Evolutionary conservation across 64 coral and sea anemone species (phyloP).

Genomic region (Pocillopora verrucosa): DNA sequence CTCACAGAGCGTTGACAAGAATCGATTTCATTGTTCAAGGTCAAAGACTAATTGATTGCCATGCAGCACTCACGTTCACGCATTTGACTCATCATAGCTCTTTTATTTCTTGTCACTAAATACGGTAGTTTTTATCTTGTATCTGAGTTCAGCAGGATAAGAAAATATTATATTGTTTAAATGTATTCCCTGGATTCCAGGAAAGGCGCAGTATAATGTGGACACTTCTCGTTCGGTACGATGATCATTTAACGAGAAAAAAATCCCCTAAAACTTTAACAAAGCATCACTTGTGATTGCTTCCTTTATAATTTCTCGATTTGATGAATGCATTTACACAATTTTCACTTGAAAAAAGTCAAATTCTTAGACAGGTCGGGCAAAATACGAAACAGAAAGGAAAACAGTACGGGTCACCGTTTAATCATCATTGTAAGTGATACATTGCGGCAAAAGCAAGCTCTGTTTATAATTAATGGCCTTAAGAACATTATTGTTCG

Average conservation of each 20-base stretch:
- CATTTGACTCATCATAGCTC: neutral
- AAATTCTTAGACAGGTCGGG: neutral
- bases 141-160: neutral
- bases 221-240: neutral
- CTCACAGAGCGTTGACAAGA: neutral
- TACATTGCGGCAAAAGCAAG: too few species aligned
- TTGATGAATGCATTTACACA: neutral
- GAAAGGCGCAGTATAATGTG: neutral
- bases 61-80: neutral
- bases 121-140: neutral
- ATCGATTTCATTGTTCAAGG: neutral
- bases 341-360: neutral
- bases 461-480: too few species aligned
- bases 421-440: neutral
- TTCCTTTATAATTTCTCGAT: neutral
- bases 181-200: neutral
- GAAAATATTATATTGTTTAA: neutral
- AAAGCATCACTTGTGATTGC: neutral
- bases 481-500: too few species aligned
- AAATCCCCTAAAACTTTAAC: neutral
- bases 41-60: neutral
- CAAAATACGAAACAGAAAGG: too few species aligned
- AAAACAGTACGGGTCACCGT: too few species aligned
- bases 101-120: neutral
- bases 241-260: neutral